Conservation (phyloP, 2,797 vertebrate species). For the Parauchenoglanis punctatus region DNA sequence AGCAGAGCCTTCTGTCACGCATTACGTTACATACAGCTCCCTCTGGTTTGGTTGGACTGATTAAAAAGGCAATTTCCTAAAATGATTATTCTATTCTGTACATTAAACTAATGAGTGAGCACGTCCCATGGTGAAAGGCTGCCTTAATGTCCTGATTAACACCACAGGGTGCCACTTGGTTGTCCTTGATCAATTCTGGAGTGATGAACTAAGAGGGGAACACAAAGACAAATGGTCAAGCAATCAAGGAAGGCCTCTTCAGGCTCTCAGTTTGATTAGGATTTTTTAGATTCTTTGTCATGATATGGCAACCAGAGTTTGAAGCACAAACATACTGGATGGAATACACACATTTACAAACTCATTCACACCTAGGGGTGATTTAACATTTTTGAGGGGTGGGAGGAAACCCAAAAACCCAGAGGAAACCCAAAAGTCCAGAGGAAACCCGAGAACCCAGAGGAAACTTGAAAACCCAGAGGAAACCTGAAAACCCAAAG, state of each 20-base stretch:
- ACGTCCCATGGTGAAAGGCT: background rate
- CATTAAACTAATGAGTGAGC: constrained; percentile 32
- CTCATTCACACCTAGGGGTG: background rate
- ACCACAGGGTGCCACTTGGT: constrained; percentile 7
- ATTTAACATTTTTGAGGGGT: background rate
- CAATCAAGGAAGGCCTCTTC: constrained; percentile 2
- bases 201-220: background rate
- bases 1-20: constrained; percentile 11
- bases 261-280: background rate
- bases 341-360: background rate
- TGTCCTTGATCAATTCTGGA: constrained; percentile 24
- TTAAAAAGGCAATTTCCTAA: constrained; percentile 47
- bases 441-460: too few relatives aligned
- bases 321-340: too few relatives aligned
- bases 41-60: constrained; percentile 32
- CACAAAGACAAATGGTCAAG: background rate
- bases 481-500: too few relatives aligned
- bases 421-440: background rate
- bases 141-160: constrained; percentile 22
- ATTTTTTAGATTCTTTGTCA: background rate
- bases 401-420: background rate
- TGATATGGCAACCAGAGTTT: background rate
- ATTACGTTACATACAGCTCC: constrained; percentile 30
- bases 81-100: constrained; percentile 35
- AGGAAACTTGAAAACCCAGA: too few relatives aligned